phyloP scores from a whole-genome alignment of 2,113 vertebrate species.

The Poeciliopsis retropinna region DNA sequence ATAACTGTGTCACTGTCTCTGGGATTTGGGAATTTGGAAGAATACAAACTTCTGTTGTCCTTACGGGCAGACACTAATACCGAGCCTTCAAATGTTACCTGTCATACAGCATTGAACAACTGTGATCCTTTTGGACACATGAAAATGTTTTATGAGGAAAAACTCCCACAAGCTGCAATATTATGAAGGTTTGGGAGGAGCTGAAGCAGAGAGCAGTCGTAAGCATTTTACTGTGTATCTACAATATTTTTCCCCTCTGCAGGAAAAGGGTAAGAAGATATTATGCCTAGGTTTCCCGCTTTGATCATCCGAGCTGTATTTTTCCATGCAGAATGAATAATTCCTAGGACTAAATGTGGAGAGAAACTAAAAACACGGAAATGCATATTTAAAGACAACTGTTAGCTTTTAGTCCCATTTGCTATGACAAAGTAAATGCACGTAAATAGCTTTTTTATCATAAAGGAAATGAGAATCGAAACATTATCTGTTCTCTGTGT shows the following conservation, averaged over 20 bases:
- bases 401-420: too few relatives aligned
- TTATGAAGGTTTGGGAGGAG: not conserved
- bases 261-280: not conserved
- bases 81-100: slow-evolving; percentile 14
- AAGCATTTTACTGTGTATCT: not conserved
- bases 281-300: not conserved
- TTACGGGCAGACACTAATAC: slow-evolving; percentile 11
- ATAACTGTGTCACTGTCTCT: slow-evolving; percentile 9
- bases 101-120: not conserved
- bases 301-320: not conserved
- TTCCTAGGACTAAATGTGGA: not conserved
- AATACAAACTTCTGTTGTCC: slow-evolving; percentile 4
- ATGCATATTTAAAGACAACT: not conserved
- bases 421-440: too few relatives aligned
- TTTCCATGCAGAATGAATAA: not conserved
- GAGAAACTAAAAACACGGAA: not conserved
- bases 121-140: slow-evolving; percentile 15
- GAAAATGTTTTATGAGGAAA: slow-evolving; percentile 1
- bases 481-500: not conserved
- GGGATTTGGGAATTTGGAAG: slow-evolving; percentile 28
- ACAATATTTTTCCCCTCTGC: not conserved
- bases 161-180: slow-evolving; percentile 11
- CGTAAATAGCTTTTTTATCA: not conserved
- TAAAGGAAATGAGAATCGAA: not conserved
- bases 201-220: not conserved